These are phyloP conservation scores for Gasterosteus aculeatus DNA, from an alignment of 2,113 vertebrate species.

Conservation along the genomic window DNA sequence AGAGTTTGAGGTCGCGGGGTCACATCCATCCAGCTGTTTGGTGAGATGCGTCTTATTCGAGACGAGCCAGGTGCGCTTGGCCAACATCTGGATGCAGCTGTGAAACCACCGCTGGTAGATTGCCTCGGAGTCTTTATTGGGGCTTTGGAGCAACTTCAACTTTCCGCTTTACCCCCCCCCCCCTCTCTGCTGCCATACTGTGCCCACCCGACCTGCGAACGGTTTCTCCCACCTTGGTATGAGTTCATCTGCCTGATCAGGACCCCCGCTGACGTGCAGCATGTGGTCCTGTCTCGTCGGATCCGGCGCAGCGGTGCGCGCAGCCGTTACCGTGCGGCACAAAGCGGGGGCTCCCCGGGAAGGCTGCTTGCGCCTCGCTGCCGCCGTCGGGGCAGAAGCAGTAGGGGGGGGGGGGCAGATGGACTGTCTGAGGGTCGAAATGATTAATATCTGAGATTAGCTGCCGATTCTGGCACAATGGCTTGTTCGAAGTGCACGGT, in stretches of 20 bases:
- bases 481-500: conserved; percentile 19
- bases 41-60: conserved; percentile 31
- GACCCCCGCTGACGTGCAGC: conserved; percentile 59
- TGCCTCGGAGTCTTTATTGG: not conserved
- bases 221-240: conserved; percentile 29
- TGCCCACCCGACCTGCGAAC: conserved; percentile 19
- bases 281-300: conserved; percentile 54
- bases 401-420: conserved; percentile 39
- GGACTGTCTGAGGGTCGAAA: conserved; percentile 9
- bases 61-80: not conserved
- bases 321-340: conserved; percentile 41
- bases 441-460: conserved; percentile 38
- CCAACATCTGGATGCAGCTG: conserved; percentile 44
- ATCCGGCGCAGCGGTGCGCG: conserved; percentile 40
- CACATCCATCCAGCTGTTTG: conserved; percentile 43
- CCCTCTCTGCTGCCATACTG: not conserved
- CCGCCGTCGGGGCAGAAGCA: not conserved
- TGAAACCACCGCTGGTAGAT: not conserved
- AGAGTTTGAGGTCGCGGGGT: not conserved
- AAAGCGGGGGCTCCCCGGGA: conserved; percentile 38
- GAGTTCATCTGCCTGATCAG: conserved; percentile 56
- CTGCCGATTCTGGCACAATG: conserved; percentile 11
- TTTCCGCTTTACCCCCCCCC: not conserved
- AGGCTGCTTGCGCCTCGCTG: conserved; percentile 1
- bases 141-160: not conserved